Evolutionary conservation across 2,888 invertebrate species (phyloP).

Genomic region (Tiphia femorata): DNA sequence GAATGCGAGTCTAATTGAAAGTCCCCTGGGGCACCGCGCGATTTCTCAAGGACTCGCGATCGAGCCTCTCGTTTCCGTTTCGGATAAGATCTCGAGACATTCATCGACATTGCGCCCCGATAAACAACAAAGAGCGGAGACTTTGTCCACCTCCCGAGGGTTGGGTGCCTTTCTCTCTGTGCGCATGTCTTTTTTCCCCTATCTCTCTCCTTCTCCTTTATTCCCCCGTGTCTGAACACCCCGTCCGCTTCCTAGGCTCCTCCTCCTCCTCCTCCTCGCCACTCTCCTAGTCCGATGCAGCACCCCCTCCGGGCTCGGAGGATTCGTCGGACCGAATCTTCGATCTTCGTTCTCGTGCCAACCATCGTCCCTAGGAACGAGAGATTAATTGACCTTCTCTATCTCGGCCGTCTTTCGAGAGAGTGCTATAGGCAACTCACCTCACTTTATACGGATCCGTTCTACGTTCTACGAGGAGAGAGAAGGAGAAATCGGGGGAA

Average conservation of each 20-base stretch:
- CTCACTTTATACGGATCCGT: constrained; percentile 19
- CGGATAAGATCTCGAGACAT: constrained; percentile 20
- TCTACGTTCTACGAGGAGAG: too few relatives aligned
- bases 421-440: constrained; percentile 5
- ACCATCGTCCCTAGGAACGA: constrained; percentile 16
- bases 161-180: background rate
- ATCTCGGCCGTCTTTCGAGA: constrained; percentile 15
- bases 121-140: constrained; percentile 18
- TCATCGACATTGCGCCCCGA: constrained; percentile 16
- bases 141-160: background rate
- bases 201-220: constrained; percentile 6
- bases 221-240: background rate
- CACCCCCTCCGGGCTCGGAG: background rate
- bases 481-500: background rate
- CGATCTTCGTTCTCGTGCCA: constrained; percentile 27
- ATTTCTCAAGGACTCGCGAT: constrained; percentile 20
- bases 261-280: constrained; percentile 3
- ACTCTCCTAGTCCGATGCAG: constrained; percentile 11
- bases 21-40: constrained; percentile 17
- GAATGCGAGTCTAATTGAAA: constrained; percentile 47
- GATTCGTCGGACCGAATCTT: constrained; percentile 16
- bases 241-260: constrained; percentile 4
- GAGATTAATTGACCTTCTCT: constrained; percentile 42
- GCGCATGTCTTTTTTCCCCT: background rate
- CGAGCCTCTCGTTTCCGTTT: constrained; percentile 1